phyloP scores from a whole-genome alignment of 64 coral and sea anemone species.

The Acropora yongei region DNA sequence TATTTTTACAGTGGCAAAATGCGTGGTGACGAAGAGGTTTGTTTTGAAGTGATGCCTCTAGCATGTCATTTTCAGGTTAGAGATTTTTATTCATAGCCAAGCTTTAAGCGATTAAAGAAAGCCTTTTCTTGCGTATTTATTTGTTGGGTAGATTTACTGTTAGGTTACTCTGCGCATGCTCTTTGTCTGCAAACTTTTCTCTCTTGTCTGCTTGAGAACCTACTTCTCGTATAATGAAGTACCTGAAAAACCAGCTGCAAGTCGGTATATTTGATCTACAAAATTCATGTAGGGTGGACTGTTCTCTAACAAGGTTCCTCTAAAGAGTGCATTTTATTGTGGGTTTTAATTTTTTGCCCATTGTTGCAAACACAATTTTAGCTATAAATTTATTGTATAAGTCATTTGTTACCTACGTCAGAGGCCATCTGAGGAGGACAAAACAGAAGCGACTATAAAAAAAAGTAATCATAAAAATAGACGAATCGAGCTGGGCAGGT shows the following conservation, averaged over 20 bases:
- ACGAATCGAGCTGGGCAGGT: no score
- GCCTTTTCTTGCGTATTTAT: background rate
- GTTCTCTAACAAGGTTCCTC: no score
- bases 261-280: no score
- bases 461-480: no score
- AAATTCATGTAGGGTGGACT: no score
- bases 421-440: no score
- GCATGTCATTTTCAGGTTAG: constrained; percentile 76
- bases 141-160: background rate
- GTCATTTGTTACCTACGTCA: no score
- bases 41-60: constrained; percentile 60
- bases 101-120: background rate
- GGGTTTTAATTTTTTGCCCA: background rate
- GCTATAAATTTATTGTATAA: background rate
- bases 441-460: no score
- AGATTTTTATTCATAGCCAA: background rate
- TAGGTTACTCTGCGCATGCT: no score
- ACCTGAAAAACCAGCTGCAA: no score
- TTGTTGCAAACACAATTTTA: background rate
- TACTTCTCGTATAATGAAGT: background rate
- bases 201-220: background rate
- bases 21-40: constrained; percentile 38
- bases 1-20: constrained; percentile 84
- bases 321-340: background rate
- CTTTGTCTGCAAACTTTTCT: background rate